Evolutionary conservation across 2,797 vertebrate genomes (phyloP).

Genomic region (Heteromormyrus szaboi): DNA sequence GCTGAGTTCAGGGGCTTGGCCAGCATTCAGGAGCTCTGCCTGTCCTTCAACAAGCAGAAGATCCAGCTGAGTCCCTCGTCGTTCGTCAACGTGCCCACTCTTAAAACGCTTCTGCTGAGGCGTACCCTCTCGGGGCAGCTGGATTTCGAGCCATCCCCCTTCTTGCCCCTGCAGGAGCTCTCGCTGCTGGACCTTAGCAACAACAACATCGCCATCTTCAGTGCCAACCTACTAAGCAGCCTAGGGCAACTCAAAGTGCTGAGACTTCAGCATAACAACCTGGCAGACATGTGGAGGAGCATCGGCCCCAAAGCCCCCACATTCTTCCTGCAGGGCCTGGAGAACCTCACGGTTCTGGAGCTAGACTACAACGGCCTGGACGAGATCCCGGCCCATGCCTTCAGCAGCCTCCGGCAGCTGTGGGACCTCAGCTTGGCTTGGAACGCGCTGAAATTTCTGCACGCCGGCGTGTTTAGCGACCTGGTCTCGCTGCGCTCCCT

Average conservation of each 20-base stretch:
- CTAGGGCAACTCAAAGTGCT: slow-evolving; percentile 72
- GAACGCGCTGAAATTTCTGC: slow-evolving; percentile 78
- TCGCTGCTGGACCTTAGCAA: slow-evolving; percentile 82
- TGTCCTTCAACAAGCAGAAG: slow-evolving; percentile 70
- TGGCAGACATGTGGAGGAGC: slow-evolving; percentile 83
- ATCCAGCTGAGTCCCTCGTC: slow-evolving; percentile 64
- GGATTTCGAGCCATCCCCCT: slow-evolving; percentile 70
- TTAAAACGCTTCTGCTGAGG: slow-evolving; percentile 70
- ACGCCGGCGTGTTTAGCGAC: slow-evolving; percentile 66
- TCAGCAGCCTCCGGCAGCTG: slow-evolving; percentile 66
- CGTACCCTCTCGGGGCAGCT: slow-evolving; percentile 60
- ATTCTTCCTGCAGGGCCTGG: slow-evolving; percentile 67
- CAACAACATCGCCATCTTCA: slow-evolving; percentile 88
- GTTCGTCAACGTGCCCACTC: slow-evolving; percentile 65
- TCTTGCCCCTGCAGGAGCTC: slow-evolving; percentile 67
- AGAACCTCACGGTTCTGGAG: slow-evolving; percentile 59
- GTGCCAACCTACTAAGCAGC: slow-evolving; percentile 60
- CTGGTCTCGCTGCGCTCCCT: slow-evolving; percentile 64
- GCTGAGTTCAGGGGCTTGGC: slow-evolving; percentile 76
- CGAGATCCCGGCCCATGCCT: slow-evolving; percentile 73
- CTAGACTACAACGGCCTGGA: slow-evolving; percentile 85
- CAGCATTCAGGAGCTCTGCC: slow-evolving; percentile 66
- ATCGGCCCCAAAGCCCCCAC: slow-evolving; percentile 79
- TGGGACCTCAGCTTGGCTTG: slow-evolving; percentile 61
- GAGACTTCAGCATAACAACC: slow-evolving; percentile 88